Evolutionary conservation across 2,888 invertebrate genomes (phyloP), one percentile per base, ranked within the genome.

Genomic region (Lasioglossum pauxillum): DNA sequence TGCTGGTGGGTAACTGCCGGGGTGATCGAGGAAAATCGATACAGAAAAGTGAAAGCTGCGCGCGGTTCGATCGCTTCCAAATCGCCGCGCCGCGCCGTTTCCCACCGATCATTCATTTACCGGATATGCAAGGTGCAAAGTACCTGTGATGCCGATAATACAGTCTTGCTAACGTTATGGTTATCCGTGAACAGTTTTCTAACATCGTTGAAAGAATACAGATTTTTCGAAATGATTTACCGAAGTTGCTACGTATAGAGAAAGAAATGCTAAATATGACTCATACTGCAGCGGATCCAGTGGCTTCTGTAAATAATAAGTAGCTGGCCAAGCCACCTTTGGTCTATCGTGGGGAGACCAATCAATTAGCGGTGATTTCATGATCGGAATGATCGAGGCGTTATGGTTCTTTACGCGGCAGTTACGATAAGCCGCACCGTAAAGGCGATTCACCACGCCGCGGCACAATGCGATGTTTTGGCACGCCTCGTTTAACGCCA

Each of bases 361-460:
- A 64, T 64, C 80, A 57, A 82, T 82, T 82, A 82, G 73, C 72
- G 38, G 49, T 46, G 38, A 53, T 72, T 83, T 75, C 72, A 72
- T 19, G 75, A 83, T 75, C 53, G 53, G 57, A 72, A 64, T 46
- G 80, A 83, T 83, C 78, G 81, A 69, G 57, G 72, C 35, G 82
- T 88, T 83, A 81, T 35, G 81, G 78, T 57, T 46, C 57, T 84
- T 89, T 88, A 82, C 75, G 82, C 77, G 38, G 73, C 78, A 75
- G 71, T 82, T 75, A 73, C 77, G 86, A 88, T 88, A 89, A 88
- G 79, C 82, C 53, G 53, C 81, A n/a, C 75, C 88, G 80, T 89
- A 89, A 89, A 88, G 79, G 79, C 82, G 78, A 89, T 86, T 84
- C 83, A 84, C 80, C 78, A 80, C 78, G 75, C 53, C 74, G 19